A percentile compares a stretch with the other conserved stretches of the same genome.
phyloP scores from a whole-genome alignment of 2,888 invertebrate species.

The Ochropacha duplaris region DNA sequence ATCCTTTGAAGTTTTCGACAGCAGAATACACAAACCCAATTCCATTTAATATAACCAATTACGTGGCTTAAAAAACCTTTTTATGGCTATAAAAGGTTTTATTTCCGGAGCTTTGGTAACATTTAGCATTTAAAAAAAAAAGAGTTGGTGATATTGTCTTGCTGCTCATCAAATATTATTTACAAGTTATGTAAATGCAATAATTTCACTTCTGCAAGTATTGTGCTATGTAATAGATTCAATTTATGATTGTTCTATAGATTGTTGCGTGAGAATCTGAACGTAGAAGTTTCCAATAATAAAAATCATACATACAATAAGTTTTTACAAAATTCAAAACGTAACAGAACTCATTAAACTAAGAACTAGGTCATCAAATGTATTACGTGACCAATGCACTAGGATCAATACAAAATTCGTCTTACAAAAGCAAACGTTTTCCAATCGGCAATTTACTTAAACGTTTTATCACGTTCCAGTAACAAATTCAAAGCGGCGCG shows the following conservation, averaged over 20 bases:
- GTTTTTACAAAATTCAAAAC: not conserved
- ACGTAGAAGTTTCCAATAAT: not conserved
- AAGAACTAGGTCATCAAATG: not conserved
- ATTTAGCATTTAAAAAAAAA: not conserved
- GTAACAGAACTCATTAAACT: not conserved
- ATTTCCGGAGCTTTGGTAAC: not conserved
- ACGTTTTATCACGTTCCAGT: constrained; percentile 49
- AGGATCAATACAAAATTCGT: constrained; percentile 1
- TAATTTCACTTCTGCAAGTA: too few species aligned
- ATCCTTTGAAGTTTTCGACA: constrained; percentile 23
- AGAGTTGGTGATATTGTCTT: not conserved
- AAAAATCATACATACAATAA: not conserved
- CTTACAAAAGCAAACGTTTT: constrained; percentile 5
- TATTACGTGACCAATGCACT: constrained; percentile 1
- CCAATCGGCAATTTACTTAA: constrained; percentile 39
- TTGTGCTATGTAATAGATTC: too few species aligned
- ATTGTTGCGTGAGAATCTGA: not conserved
- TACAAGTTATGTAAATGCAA: not conserved
- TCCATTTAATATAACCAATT: constrained; percentile 26
- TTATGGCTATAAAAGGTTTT: not conserved
- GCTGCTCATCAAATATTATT: not conserved
- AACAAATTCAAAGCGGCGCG: constrained; percentile 50
- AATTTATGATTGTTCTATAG: too few species aligned
- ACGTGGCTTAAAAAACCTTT: constrained; percentile 20
- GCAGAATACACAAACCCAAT: constrained; percentile 11